Conservation (phyloP, 2,888 invertebrate species). For the Bellardia pandia region DNA sequence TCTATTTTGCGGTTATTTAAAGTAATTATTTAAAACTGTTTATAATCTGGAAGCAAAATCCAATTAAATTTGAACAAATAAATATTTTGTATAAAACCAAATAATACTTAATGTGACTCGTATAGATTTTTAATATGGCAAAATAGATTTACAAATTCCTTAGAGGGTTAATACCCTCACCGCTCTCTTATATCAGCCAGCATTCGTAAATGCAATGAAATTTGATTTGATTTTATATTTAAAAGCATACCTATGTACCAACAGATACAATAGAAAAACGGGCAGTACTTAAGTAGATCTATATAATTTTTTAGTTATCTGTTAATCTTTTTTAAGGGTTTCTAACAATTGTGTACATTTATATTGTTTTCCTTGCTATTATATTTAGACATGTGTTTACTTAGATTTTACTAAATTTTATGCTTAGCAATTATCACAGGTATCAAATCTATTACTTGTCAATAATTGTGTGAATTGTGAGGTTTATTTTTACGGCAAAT, state of each 20-base stretch:
- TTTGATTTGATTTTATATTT: slow-evolving; percentile 2
- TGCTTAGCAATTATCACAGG: slow-evolving; percentile 52
- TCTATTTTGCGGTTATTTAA: too few relatives aligned
- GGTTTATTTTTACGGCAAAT: slow-evolving; percentile 24
- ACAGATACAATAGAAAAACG: slow-evolving; percentile 2
- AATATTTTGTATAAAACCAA: too few relatives aligned
- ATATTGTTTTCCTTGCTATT: background rate
- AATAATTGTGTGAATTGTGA: slow-evolving; percentile 48
- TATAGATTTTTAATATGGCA: too few relatives aligned
- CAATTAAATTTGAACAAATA: too few relatives aligned
- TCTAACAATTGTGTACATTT: background rate
- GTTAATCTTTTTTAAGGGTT: slow-evolving; percentile 1
- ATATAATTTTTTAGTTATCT: slow-evolving; percentile 24
- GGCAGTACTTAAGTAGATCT: slow-evolving; percentile 8
- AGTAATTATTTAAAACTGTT: too few relatives aligned
- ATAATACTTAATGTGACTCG: too few relatives aligned
- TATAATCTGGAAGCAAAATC: too few relatives aligned
- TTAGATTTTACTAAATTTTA: background rate
- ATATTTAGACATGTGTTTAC: slow-evolving; percentile 46
- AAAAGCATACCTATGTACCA: background rate
- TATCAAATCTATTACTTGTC: slow-evolving; percentile 18
- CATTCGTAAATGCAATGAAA: background rate
- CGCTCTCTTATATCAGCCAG: background rate
- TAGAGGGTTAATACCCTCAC: background rate
- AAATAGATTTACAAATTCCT: background rate